Conservation (phyloP, 2,797 vertebrate genomes). For the Crocidura indochinensis region DNA sequence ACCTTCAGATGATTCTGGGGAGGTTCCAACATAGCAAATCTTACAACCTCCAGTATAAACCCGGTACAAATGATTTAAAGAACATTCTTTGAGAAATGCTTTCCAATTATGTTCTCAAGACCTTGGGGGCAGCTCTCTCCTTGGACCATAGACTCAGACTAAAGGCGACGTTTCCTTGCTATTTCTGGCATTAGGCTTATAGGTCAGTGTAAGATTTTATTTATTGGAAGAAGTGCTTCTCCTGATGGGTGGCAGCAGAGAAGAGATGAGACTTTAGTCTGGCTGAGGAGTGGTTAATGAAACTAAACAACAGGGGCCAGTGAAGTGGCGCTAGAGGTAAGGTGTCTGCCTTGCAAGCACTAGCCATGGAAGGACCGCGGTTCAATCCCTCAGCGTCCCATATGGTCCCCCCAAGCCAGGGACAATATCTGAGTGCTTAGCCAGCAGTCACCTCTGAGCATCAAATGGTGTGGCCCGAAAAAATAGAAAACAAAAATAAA, state of each 20-base stretch:
- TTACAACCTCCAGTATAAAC: neutral
- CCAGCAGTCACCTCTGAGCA: too few relatives aligned
- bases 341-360: too few relatives aligned
- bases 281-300: constrained; percentile 61
- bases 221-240: constrained; percentile 11
- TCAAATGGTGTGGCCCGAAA: too few relatives aligned
- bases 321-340: too few relatives aligned
- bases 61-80: neutral
- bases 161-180: neutral
- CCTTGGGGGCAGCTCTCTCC: neutral
- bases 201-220: neutral
- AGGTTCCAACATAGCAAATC: neutral
- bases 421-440: too few relatives aligned
- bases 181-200: neutral
- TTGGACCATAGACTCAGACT: neutral
- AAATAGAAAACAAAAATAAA: too few relatives aligned
- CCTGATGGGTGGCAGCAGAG: constrained; percentile 21
- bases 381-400: too few relatives aligned
- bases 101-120: neutral
- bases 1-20: neutral
- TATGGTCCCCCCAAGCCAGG: too few relatives aligned
- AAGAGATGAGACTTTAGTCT: constrained; percentile 4
- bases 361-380: too few relatives aligned
- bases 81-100: constrained; percentile 12
- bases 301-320: constrained; percentile 17